Percentiles rank a stretch among this genome's conserved stretches.
These are phyloP conservation scores for Poecilia velifera DNA, from an alignment of 2,797 vertebrate species.

Conservation along the genomic window DNA sequence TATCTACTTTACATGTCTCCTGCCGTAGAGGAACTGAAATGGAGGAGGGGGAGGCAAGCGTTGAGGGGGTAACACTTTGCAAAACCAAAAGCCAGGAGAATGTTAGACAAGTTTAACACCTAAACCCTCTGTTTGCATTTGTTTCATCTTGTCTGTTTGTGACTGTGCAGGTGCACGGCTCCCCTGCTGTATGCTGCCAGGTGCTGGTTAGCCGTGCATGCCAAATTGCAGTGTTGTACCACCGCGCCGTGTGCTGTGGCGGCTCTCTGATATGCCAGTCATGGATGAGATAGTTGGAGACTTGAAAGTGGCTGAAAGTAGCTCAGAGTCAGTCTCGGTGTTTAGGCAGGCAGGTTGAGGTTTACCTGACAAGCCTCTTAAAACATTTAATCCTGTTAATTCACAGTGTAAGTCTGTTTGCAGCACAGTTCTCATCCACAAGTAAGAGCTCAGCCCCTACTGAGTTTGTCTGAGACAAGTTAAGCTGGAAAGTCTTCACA, in stretches of 20 bases:
- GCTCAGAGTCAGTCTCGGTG: constrained; percentile 68
- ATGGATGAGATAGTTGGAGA: constrained; percentile 65
- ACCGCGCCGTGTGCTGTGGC: constrained; percentile 28
- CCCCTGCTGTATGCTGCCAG: constrained; percentile 12
- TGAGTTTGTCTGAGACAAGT: constrained; percentile 69
- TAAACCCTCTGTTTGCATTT: constrained; percentile 33
- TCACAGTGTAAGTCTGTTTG: constrained; percentile 79
- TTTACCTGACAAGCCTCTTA: constrained; percentile 82
- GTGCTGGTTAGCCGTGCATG: constrained; percentile 33
- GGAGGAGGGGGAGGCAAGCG: not conserved
- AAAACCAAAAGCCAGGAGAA: constrained; percentile 21
- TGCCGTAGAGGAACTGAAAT: constrained; percentile 24
- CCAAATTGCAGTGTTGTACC: constrained; percentile 46
- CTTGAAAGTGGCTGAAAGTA: constrained; percentile 76
- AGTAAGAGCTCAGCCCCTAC: constrained; percentile 62
- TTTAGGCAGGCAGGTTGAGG: constrained; percentile 71
- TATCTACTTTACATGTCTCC: constrained; percentile 2
- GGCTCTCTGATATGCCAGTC: constrained; percentile 64
- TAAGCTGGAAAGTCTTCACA: constrained; percentile 63
- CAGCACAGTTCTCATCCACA: constrained; percentile 65
- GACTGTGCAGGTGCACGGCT: constrained; percentile 4
- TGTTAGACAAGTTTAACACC: constrained; percentile 24
- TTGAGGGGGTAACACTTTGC: constrained; percentile 6
- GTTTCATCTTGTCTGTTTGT: constrained; percentile 40
- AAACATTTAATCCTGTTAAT: constrained; percentile 80